Evolutionary conservation across 2,888 invertebrate species (phyloP).

Genomic region (Xestia c-nigrum): DNA sequence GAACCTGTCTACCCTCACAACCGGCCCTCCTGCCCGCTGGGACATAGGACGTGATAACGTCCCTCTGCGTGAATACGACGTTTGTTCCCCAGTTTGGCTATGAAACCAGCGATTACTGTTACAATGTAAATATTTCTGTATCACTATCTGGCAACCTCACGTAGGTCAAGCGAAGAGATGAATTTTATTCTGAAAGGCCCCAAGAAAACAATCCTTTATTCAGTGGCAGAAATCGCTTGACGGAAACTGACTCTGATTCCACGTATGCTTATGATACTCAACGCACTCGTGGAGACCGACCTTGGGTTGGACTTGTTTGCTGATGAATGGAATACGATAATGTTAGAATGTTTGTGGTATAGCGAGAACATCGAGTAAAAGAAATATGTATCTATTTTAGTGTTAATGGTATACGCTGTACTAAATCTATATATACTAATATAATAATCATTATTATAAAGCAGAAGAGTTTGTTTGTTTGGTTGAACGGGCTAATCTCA

Average conservation of each 20-base stretch:
- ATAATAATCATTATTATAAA: background rate
- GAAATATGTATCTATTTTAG: no score
- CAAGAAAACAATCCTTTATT: background rate
- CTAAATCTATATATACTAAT: no score
- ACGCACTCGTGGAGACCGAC: no score
- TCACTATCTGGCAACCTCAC: background rate
- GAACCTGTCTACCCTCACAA: slow-evolving; percentile 75
- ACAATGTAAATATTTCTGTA: background rate
- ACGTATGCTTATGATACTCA: no score
- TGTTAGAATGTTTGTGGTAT: no score
- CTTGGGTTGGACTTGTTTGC: no score
- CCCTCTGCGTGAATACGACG: slow-evolving; percentile 70
- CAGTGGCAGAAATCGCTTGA: background rate
- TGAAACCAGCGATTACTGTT: slow-evolving; percentile 36
- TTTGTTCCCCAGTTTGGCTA: slow-evolving; percentile 64
- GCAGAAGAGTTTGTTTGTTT: no score
- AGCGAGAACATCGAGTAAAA: no score
- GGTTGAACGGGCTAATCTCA: no score
- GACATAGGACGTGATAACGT: slow-evolving; percentile 78
- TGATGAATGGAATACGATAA: no score
- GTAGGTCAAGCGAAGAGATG: background rate
- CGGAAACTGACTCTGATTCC: background rate
- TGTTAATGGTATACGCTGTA: no score
- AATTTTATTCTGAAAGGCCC: background rate
- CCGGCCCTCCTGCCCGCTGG: slow-evolving; percentile 71